Base-by-base conservation (phyloP, 1,140 invertebrate genomes). In the Cyrtorhinus lividipennis region DNA sequence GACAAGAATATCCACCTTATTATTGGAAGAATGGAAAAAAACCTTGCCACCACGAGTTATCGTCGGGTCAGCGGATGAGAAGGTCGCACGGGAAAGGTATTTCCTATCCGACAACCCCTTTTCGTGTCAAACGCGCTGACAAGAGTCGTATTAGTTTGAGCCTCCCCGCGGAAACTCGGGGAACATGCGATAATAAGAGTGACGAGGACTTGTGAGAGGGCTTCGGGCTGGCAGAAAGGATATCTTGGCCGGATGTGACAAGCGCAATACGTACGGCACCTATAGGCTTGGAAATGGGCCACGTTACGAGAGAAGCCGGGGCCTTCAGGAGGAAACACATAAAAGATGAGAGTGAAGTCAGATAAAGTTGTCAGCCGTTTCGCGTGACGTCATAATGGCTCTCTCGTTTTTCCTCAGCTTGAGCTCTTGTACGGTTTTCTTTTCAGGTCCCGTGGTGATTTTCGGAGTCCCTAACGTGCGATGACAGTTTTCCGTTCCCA, bases 361-460 rank as follows among this genome's bases (percentile, higher is more conserved):
- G 48, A 53, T 53, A 53, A 53, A 53, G 12, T 53, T 53, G 48
- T 53, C 48, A 53, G 48, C 18, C 20, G 20, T 3, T 53, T 15
- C 48, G 20, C 48, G 48, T 53, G 48, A 53, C 48, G 48, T 53
- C 48, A 53, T 53, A 53, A 53, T 53, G 48, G 48, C 48, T 20
- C 48, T 53, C 48, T 53, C 48, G 3, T 53, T 53, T 53, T 38
- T 38, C 30, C 30, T n/a, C n/a, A n/a, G 15, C 30, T 38, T 8
- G 30, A 15, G 15, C 30, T 15, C 15, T 38, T 38, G 5, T 38
- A 5, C 30, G 30, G 5, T 38, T 38, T 38, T 38, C 30, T 38
- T 38, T 38, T 38, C 30, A 38, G 30, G 5, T 38, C 30, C 15
- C 15, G 30, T 38, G 30, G 30, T 38, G 30, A 38, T 38, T 38